Evolutionary conservation across 2,113 vertebrate genomes (phyloP).

Genomic region (Macheiramphus alcinus): DNA sequence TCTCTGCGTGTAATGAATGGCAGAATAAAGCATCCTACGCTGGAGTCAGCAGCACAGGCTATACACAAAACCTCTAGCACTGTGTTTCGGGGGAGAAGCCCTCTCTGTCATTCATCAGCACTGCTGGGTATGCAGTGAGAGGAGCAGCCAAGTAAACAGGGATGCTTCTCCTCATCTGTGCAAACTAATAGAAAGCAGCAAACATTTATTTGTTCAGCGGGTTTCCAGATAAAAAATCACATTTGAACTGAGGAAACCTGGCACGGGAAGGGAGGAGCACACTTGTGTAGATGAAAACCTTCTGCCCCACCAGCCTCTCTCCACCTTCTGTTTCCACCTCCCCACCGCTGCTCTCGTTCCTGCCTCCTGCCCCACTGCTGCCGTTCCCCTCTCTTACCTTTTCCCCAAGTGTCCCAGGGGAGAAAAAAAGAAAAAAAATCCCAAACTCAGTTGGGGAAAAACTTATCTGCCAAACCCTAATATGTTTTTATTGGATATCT

Average conservation of each 20-base stretch:
- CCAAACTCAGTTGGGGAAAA: background rate
- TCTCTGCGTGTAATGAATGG: accelerated
- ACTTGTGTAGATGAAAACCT: background rate
- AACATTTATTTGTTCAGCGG: background rate
- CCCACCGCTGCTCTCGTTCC: accelerated
- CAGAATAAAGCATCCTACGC: accelerated
- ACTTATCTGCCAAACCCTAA: background rate
- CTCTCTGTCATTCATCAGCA: background rate
- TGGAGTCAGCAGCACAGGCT: background rate
- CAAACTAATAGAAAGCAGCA: background rate
- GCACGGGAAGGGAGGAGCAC: background rate
- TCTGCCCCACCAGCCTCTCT: background rate
- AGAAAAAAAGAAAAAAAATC: background rate
- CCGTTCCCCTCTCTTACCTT: background rate
- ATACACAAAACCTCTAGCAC: accelerated
- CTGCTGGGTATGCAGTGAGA: background rate
- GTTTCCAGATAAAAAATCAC: background rate
- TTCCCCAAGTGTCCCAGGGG: background rate
- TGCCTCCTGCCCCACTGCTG: background rate
- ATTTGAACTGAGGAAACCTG: background rate
- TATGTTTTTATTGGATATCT: conserved; percentile 4
- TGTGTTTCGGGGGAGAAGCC: too few relatives aligned
- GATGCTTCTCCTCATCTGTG: background rate
- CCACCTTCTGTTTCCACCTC: background rate
- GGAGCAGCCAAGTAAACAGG: background rate